These are phyloP conservation scores for Hirtodrosophila trivittata DNA, from an alignment of 2,888 invertebrate genomes.

Conservation along the genomic window DNA sequence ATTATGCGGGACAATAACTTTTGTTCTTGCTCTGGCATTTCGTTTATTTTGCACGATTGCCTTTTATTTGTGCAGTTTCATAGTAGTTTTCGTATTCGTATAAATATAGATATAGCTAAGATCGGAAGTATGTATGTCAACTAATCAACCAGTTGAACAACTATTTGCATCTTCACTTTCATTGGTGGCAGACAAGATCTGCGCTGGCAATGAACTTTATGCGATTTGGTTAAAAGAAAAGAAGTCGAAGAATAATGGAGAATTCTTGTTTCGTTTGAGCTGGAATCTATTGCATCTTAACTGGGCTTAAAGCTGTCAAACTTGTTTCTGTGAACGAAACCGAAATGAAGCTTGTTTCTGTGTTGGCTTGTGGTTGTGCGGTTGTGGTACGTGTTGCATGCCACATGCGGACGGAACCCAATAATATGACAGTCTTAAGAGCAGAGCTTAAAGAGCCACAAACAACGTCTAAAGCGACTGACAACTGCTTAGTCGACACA, in stretches of 20 bases:
- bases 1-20: conserved; percentile 1
- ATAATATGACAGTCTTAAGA: conserved; percentile 47
- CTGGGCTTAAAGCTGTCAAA: conserved; percentile 62
- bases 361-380: conserved; percentile 34
- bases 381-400: conserved; percentile 74
- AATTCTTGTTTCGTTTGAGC: conserved; percentile 1
- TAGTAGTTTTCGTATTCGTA: conserved; percentile 1
- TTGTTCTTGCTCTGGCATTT: conserved; percentile 15
- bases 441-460: conserved; percentile 40
- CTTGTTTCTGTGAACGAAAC: conserved; percentile 71
- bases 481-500: conserved; percentile 45
- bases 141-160: conserved; percentile 50
- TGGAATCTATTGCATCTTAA: conserved; percentile 46
- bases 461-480: too few relatives aligned
- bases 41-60: conserved; percentile 39
- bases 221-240: conserved; percentile 22
- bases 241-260: neutral
- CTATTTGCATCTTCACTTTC: conserved; percentile 75
- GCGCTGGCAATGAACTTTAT: conserved; percentile 66
- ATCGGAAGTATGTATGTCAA: conserved; percentile 34
- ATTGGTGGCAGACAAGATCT: conserved; percentile 24
- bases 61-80: conserved; percentile 25
- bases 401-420: conserved; percentile 64
- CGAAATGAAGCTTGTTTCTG: conserved; percentile 68
- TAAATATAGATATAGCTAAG: neutral